Base-by-base conservation (phyloP, 2,113 vertebrate genomes). In the Xiphophorus hellerii region DNA sequence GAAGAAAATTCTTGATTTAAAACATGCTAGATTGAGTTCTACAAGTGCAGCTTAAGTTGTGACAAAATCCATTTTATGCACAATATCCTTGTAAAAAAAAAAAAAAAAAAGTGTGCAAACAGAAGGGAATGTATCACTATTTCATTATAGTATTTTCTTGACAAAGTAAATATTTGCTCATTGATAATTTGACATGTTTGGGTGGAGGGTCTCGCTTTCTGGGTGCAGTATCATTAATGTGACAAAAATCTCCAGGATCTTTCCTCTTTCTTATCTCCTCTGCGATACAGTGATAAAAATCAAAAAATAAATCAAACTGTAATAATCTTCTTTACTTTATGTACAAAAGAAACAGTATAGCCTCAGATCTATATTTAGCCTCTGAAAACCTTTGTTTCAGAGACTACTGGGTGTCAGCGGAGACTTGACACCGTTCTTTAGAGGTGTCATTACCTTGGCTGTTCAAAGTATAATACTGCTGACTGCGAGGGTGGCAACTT, bases 381-480 rank as follows among this genome's bases (percentile, higher is more conserved):
- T 76, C 0, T 9, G 66, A 72, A 62, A 48, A 78, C 27, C 69
- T 74, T 37, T 69, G 66, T 68, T 58, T 87, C 66, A 44, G 68
- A 37, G 25, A 66, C 66, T 48, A 68, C 77, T 27, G 48, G 37
- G 61, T 83, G 37, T 79, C 66, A 82, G 69, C 58, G 60, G 62
- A 81, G 62, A 69, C 58, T 42, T 37, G 76, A 84, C 68, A 54
- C 31, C 62, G 61, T 69, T 74, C 30, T 81, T 81, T 71, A 71
- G 73, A 66, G 64, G 70, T 68, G 62, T 71, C 74, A 87, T 88
- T 84, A 82, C 72, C 48, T 29, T 29, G 12, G 20, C 62, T 78
- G 79, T 82, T 87, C 48, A 68, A 77, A 86, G 42, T 20, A 80
- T 37, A 76, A 64, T 42, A 58, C 63, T 35, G 22, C 33, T 33